phyloP scores from a whole-genome alignment of 2,888 invertebrate species.

The Hypsopygia costalis region DNA sequence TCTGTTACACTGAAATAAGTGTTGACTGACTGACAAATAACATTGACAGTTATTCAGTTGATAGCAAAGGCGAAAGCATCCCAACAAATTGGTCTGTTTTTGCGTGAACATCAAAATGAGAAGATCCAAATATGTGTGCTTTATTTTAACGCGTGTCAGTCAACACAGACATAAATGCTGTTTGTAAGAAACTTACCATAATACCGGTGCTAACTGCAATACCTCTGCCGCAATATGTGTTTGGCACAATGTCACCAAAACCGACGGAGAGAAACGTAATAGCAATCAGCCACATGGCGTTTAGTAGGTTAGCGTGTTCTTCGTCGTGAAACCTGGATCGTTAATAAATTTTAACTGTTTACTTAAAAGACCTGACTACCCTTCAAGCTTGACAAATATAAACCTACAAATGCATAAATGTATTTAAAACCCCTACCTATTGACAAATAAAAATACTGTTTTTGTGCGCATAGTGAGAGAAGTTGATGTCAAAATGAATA shows the following conservation, averaged over 20 bases:
- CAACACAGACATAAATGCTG: constrained; percentile 63
- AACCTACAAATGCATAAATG: constrained; percentile 30
- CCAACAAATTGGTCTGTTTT: constrained; percentile 38
- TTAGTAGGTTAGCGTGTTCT: constrained; percentile 98
- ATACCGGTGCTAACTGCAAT: constrained; percentile 99
- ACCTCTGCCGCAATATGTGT: constrained; percentile 99
- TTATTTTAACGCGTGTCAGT: constrained; percentile 47
- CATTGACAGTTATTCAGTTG: constrained; percentile 12
- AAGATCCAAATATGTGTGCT: constrained; percentile 11
- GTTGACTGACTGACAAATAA: constrained; percentile 62
- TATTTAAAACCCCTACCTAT: constrained; percentile 40
- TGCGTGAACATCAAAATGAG: constrained; percentile 17
- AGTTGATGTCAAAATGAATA: too few relatives aligned
- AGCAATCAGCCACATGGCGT: constrained; percentile 99
- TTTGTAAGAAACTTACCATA: constrained; percentile 91
- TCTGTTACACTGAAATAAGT: constrained; percentile 56
- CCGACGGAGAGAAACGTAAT: constrained; percentile 99
- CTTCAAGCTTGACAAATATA: constrained; percentile 18
- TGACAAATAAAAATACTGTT: constrained; percentile 26
- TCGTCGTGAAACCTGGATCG: constrained; percentile 96
- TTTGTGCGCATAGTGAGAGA: constrained; percentile 26
- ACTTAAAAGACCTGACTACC: constrained; percentile 43
- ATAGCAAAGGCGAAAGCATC: constrained; percentile 29
- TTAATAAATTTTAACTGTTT: constrained; percentile 72
- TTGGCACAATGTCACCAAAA: constrained; percentile 99